Evolutionary conservation across 2,113 vertebrate species (phyloP), one percentile per base, ranked within the genome.

Genomic region (Felis chaus): DNA sequence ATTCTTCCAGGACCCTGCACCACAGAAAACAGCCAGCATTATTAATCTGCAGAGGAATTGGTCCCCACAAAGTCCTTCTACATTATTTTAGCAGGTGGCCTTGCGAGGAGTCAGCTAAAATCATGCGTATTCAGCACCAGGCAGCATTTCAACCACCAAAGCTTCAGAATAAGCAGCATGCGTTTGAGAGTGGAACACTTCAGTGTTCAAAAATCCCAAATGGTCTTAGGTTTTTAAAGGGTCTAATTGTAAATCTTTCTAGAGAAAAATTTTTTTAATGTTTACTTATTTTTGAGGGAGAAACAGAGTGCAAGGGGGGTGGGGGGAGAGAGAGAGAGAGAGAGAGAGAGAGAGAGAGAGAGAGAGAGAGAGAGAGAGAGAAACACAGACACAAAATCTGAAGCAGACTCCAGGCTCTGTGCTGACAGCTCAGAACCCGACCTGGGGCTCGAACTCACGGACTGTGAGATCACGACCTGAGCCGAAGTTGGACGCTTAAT

Each of bases 31-130:
- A 92, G 98, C 98, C 98, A 98, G 97, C 98, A 96, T 97, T 98
- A 98, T 98, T 99, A 98, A 98, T 98, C 97, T 92, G 89, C 82
- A 57, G 98, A 98, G 98, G 98, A 98, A 98, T 98, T 98, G 98
- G 98, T 97, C 84, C 53, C 91, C 69, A 36, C 71, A 97, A 98
- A 98, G 91, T 97, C 97, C 96, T 98, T 98, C 96, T 93, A 50
- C 21, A 25, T 82, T 95, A 90, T 97, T 98, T 99, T 94, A 97
- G 97, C 98, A 99, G 98, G 98, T 99, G 98, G 98, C n/a, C 92
- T 53, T 79, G 94, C 33, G 14, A 97, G 95, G 97, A 65, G 50
- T 99, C 98, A 99, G 98, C 98, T 98, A 97, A 98, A 99, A 98
- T 98, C 96, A 69, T 96, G 98, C 97, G 94, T 94, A 53, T 98